phyloP scores from a whole-genome alignment of 1,140 invertebrate species.

The Diorhabda carinulata region DNA sequence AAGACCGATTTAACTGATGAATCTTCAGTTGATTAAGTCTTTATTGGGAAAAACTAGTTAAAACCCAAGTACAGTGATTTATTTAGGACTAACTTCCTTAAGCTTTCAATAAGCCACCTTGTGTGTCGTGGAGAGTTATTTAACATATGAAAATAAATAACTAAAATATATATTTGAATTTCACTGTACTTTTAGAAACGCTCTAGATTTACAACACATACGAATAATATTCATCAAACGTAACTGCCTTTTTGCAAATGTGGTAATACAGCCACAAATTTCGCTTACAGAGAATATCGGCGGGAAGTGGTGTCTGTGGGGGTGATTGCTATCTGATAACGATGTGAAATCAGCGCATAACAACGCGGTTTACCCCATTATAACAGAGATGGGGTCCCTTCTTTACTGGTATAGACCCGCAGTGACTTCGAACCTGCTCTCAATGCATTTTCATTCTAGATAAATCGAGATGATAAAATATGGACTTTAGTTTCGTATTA shows the following conservation, averaged over 20 bases:
- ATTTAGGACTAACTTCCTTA: too few species aligned
- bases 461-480: conserved; percentile 48
- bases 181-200: too few species aligned
- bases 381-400: conserved; percentile 35
- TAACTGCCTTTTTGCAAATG: not conserved
- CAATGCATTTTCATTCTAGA: conserved; percentile 40
- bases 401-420: conserved; percentile 31
- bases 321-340: conserved; percentile 44
- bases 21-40: too few species aligned
- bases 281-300: conserved; percentile 25
- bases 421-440: conserved; percentile 30
- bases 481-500: conserved; percentile 45
- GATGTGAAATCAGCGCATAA: conserved; percentile 47
- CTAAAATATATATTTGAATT: too few species aligned
- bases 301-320: conserved; percentile 30
- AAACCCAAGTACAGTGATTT: too few species aligned
- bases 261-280: conserved; percentile 2
- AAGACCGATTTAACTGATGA: too few species aligned
- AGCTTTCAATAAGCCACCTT: too few species aligned
- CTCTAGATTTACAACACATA: not conserved
- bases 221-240: not conserved
- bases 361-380: conserved; percentile 49
- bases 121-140: too few species aligned
- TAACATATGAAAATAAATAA: too few species aligned
- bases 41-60: too few species aligned